Conservation (phyloP, 2,113 vertebrate genomes). For the Propithecus coquereli region DNA sequence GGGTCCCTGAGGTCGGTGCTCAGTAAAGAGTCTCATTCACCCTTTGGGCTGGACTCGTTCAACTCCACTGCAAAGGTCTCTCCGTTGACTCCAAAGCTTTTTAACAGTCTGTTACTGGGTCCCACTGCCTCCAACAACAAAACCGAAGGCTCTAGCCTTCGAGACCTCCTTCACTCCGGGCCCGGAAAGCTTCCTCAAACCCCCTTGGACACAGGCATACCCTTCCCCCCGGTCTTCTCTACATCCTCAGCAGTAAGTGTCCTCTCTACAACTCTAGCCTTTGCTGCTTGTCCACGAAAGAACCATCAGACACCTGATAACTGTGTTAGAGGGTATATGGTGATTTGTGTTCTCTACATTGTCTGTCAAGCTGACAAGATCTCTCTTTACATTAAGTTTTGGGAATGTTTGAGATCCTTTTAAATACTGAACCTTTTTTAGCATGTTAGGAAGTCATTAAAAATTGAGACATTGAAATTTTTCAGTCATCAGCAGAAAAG, state of each 20-base stretch:
- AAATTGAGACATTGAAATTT: constrained; percentile 12
- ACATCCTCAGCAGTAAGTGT: constrained; percentile 89
- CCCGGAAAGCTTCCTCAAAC: constrained; percentile 95
- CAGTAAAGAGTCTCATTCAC: constrained; percentile 91
- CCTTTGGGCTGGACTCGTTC: constrained; percentile 95
- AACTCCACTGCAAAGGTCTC: constrained; percentile 92
- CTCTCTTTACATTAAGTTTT: constrained; percentile 1
- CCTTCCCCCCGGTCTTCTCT: constrained; percentile 96
- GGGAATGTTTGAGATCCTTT: constrained; percentile 7
- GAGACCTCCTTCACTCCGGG: constrained; percentile 96
- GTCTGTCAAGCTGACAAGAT: constrained; percentile 2
- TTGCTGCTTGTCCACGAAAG: constrained; percentile 31
- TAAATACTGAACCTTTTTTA: constrained; percentile 11
- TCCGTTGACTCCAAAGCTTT: constrained; percentile 93
- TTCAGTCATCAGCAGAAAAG: not conserved
- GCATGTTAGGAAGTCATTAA: constrained; percentile 14
- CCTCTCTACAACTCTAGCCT: not conserved
- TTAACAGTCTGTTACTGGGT: constrained; percentile 95
- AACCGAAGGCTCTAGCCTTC: constrained; percentile 95
- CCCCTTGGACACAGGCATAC: constrained; percentile 90
- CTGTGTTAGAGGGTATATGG: not conserved
- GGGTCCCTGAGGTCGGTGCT: constrained; percentile 94
- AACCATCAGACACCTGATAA: not conserved
- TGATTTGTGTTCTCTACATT: constrained; percentile 30
- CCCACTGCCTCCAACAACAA: constrained; percentile 93